Percentiles rank a stretch among this genome's conserved stretches.
phyloP scores from a whole-genome alignment of 1,140 invertebrate species.

The Lucilia sericata region DNA sequence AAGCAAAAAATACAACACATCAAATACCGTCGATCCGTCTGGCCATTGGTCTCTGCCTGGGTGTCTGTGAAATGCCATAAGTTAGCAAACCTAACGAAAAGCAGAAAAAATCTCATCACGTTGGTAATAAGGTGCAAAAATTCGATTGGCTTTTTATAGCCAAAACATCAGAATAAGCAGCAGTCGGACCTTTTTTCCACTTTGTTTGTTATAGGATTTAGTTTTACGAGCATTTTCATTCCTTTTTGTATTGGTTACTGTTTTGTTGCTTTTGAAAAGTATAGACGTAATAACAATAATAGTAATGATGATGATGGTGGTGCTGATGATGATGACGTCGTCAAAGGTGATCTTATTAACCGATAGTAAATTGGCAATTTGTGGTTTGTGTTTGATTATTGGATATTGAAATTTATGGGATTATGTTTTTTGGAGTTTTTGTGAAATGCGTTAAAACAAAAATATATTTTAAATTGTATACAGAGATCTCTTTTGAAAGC shows the following conservation, averaged over 20 bases:
- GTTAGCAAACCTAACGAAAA: neutral
- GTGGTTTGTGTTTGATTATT: slow-evolving; percentile 36
- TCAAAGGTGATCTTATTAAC: slow-evolving; percentile 20
- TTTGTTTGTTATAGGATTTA: too few relatives aligned
- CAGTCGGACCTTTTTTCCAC: too few relatives aligned
- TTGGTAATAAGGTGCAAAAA: slow-evolving; percentile 40
- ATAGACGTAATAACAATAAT: slow-evolving; percentile 14
- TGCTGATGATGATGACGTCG: neutral
- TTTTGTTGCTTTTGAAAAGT: neutral
- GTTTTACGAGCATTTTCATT: too few relatives aligned
- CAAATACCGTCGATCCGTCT: neutral
- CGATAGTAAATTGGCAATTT: slow-evolving; percentile 32
- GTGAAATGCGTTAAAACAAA: too few relatives aligned
- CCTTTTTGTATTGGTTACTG: neutral
- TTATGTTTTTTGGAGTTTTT: neutral
- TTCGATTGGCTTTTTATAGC: slow-evolving; percentile 6
- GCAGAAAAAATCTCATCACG: slow-evolving; percentile 31
- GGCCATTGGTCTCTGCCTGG: neutral
- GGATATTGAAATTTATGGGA: slow-evolving; percentile 20
- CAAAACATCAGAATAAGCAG: neutral
- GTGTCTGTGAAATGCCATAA: slow-evolving; percentile 11
- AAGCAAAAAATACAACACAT: neutral
- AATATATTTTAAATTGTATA: too few relatives aligned
- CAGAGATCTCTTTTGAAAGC: neutral
- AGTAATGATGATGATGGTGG: neutral